Evolutionary conservation across 2,888 invertebrate genomes (phyloP).

Genomic region (Ornithoptera alexandrae): DNA sequence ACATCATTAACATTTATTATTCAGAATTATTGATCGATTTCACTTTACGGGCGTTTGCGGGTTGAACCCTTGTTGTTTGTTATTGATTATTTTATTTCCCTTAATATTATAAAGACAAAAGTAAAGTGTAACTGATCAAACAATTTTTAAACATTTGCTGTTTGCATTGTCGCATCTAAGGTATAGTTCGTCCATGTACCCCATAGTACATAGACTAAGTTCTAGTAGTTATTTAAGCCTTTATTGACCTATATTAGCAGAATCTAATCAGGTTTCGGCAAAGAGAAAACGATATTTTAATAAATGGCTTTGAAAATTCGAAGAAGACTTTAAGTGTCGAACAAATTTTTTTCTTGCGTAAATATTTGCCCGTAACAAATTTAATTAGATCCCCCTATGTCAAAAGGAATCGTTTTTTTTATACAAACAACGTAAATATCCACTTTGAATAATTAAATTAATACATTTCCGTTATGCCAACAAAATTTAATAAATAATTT

Average conservation of each 20-base stretch:
- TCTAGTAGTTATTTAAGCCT: no score
- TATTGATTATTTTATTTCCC: no score
- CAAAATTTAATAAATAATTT: neutral
- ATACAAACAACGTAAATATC: neutral
- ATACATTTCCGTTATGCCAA: neutral
- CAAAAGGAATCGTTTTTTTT: conserved; percentile 15
- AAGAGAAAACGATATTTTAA: neutral
- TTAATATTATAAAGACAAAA: no score
- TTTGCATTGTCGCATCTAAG: no score
- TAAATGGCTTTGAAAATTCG: neutral
- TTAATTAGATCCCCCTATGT: conserved; percentile 14
- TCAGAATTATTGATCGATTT: no score
- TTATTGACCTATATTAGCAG: neutral
- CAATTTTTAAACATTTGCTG: no score
- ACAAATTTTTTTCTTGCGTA: conserved; percentile 2
- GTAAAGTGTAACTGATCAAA: no score
- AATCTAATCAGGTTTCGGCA: neutral
- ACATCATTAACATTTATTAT: no score
- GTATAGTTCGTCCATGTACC: no score
- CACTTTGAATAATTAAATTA: neutral
- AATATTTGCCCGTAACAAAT: conserved; percentile 16
- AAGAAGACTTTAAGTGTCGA: conserved; percentile 9
- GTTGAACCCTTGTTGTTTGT: no score
- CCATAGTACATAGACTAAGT: no score
- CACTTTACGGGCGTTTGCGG: no score